Percentiles rank a stretch among this genome's conserved stretches.
These are phyloP conservation scores for Sebastes vulpes DNA, from an alignment of 2,797 vertebrate genomes.

Conservation along the genomic window DNA sequence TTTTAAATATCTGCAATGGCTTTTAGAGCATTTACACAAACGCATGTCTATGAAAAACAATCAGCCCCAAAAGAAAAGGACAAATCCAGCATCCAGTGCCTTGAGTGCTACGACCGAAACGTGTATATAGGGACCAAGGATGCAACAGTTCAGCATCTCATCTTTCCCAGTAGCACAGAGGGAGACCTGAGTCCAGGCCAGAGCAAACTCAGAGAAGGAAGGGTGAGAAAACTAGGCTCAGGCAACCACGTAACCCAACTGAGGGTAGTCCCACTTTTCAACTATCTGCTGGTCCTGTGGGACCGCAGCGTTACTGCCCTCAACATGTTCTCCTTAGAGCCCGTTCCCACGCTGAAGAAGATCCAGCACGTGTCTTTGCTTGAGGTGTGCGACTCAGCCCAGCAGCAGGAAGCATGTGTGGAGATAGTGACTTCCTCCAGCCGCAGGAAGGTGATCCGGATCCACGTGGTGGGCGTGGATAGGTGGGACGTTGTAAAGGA, in stretches of 20 bases:
- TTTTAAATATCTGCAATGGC: constrained; percentile 45
- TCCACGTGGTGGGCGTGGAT: constrained; percentile 75
- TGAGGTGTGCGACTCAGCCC: constrained; percentile 39
- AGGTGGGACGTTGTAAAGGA: constrained; percentile 79
- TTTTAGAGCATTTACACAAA: constrained; percentile 69
- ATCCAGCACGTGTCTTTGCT: constrained; percentile 79
- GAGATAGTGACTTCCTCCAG: constrained; percentile 75
- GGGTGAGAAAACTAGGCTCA: constrained; percentile 77
- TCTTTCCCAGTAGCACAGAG: constrained; percentile 19
- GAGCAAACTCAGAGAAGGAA: constrained; percentile 51
- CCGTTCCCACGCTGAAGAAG: constrained; percentile 69
- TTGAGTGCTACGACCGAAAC: constrained; percentile 74
- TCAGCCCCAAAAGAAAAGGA: constrained; percentile 70
- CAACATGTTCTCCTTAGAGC: constrained; percentile 84
- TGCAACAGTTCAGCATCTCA: constrained; percentile 72
- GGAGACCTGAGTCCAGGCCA: constrained; percentile 10
- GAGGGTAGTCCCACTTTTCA: constrained; percentile 75
- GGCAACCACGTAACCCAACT: constrained; percentile 67
- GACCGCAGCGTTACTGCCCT: constrained; percentile 71
- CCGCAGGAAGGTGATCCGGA: constrained; percentile 64
- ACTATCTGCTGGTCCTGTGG: constrained; percentile 82
- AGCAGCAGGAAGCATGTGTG: not conserved
- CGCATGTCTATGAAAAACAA: constrained; percentile 69
- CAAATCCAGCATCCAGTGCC: constrained; percentile 72
- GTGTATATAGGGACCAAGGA: constrained; percentile 78